Base-by-base conservation (phyloP, 1,140 invertebrate genomes). In the Andrena cerasifolii region DNA sequence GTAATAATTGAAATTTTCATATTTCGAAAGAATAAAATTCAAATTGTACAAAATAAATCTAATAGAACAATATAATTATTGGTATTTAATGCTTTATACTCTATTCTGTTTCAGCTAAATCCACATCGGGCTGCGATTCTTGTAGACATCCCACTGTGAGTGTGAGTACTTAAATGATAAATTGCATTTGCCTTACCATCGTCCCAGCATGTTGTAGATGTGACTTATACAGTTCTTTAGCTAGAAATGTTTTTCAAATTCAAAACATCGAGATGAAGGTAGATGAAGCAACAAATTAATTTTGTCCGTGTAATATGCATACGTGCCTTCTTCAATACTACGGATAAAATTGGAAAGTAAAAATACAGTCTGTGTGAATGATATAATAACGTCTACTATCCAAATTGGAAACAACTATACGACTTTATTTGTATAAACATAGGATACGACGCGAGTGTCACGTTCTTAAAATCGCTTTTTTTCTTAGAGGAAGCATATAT, bases 111-210 rank as follows among this genome's bases (percentile, higher is more conserved):
- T 1, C 67, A 70, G 67, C 56, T 28, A 31, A 45, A 58, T 45
- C 26, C 3, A 5, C 5, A 1, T 16, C 18, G 14, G 6, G 10
- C 12, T 21, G 6, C 33, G 0, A 10, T 26, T 2, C 12, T 2
- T 21, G 1, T 3, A 24, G 24, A 58, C 6, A 70, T 56, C 54
- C 58, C 40, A 26, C 14, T 61, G 79, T 80, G 14, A 81, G 79
- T 80, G n/a, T n/a, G n/a, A n/a, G n/a, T n/a, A 18, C 3, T 58
- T 28, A 36, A 26, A 51, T 58, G n/a, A 12, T 36, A 47, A 28
- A 12, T 8, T 49, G 8, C 10, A 21, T 53, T 40, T 49, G 16
- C 7, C 21, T 53, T 21, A 8, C 5, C 1, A 0, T 45, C 24
- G 0, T 16, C 3, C 6, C 16, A 12, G 24, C 21, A 43, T 33